Conservation (phyloP, 1,140 invertebrate species). For the Hormaphis cornu region DNA sequence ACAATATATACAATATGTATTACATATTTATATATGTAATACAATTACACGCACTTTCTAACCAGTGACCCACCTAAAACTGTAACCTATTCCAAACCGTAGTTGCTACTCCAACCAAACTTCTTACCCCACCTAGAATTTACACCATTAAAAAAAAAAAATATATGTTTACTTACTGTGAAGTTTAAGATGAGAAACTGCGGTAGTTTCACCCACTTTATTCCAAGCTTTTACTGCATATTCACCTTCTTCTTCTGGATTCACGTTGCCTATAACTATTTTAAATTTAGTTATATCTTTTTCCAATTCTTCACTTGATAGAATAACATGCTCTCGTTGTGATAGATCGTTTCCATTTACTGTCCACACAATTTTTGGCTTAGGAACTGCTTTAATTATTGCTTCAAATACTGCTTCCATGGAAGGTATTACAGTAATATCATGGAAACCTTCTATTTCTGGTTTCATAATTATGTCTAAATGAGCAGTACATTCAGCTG, state of each 20-base stretch:
- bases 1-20: too few species aligned
- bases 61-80: too few species aligned
- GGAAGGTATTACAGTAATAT: conserved; percentile 60
- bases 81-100: too few species aligned
- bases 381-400: conserved; percentile 64
- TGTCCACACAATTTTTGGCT: conserved; percentile 65
- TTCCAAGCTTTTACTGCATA: conserved; percentile 70
- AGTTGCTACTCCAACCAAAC: too few species aligned
- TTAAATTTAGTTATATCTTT: conserved; percentile 54
- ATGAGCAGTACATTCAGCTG: conserved; percentile 53
- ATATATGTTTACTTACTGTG: conserved; percentile 54
- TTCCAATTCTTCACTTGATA: conserved; percentile 43
- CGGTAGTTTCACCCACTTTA: conserved; percentile 59
- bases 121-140: too few species aligned
- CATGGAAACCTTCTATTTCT: conserved; percentile 61
- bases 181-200: conserved; percentile 60
- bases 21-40: too few species aligned
- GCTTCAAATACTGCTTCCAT: conserved; percentile 61
- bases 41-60: too few species aligned
- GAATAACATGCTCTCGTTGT: neutral
- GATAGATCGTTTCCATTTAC: conserved; percentile 36
- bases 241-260: conserved; percentile 63
- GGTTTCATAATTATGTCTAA: conserved; percentile 65
- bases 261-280: conserved; percentile 57
- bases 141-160: too few species aligned